Conservation (phyloP, 2,113 vertebrate genomes). For the Mustela lutreola region DNA sequence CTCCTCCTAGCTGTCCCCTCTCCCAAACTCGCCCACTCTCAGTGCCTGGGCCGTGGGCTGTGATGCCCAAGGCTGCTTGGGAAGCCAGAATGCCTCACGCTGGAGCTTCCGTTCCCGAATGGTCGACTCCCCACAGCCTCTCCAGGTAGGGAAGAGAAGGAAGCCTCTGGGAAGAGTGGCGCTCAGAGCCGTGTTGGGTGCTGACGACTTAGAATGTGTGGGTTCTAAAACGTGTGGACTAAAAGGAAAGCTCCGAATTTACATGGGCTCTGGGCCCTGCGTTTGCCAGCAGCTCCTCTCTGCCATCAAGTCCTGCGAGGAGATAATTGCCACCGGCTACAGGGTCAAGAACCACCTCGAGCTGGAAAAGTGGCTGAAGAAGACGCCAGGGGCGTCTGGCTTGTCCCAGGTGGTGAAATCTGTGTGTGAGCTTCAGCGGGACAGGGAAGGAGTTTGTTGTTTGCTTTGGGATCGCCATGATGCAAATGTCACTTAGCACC, state of each 20-base stretch:
- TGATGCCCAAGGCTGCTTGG: not conserved
- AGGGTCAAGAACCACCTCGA: constrained; percentile 64
- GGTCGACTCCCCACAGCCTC: not conserved
- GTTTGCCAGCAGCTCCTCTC: constrained; percentile 77
- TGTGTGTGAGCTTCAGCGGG: constrained; percentile 73
- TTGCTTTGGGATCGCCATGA: not conserved
- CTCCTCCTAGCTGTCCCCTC: not conserved
- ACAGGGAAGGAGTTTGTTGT: constrained; percentile 48
- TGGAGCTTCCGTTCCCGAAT: not conserved
- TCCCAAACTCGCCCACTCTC: not conserved
- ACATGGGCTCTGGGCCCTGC: constrained; percentile 73
- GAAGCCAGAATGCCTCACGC: no score
- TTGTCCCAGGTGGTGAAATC: constrained; percentile 74
- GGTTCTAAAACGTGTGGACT: not conserved
- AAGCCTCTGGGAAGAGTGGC: not conserved
- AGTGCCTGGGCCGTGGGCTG: not conserved
- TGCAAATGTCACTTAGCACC: not conserved
- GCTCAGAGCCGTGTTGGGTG: not conserved
- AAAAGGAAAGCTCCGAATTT: constrained; percentile 73
- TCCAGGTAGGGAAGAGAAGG: not conserved
- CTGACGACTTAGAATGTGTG: not conserved
- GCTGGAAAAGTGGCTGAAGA: constrained; percentile 78
- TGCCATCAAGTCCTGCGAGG: constrained; percentile 76
- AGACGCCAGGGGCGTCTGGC: constrained; percentile 66
- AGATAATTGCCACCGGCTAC: constrained; percentile 73